A percentile compares a stretch with the other conserved stretches of the same genome.
phyloP scores from a whole-genome alignment of 2,888 invertebrate species.

The Drosophila quinaria region DNA sequence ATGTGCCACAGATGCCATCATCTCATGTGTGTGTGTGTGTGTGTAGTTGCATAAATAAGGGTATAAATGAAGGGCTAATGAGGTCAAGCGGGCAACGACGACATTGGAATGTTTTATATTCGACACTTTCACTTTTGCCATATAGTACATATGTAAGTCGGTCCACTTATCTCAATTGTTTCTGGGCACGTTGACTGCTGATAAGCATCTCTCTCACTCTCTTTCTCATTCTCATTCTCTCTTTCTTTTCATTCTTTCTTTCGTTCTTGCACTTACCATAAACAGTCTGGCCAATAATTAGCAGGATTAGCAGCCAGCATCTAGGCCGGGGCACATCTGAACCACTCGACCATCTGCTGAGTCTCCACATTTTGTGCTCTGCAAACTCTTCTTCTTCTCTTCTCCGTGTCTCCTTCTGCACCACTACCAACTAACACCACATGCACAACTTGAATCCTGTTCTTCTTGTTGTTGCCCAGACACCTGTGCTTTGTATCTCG shows the following conservation, averaged over 20 bases:
- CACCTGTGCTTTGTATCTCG: slow-evolving; percentile 2
- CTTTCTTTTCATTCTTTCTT: background rate
- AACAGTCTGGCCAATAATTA: slow-evolving; percentile 76
- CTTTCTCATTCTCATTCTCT: slow-evolving; percentile 15
- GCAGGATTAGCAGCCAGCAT: slow-evolving; percentile 70
- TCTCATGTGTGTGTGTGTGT: slow-evolving; percentile 22
- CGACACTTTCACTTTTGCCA: slow-evolving; percentile 52
- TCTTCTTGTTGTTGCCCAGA: slow-evolving; percentile 12
- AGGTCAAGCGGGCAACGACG: slow-evolving; percentile 63
- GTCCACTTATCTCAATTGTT: slow-evolving; percentile 64
- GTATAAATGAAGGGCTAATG: slow-evolving; percentile 70
- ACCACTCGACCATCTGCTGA: slow-evolving; percentile 40
- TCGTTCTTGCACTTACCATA: slow-evolving; percentile 67
- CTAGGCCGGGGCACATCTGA: slow-evolving; percentile 32
- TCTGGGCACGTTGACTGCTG: slow-evolving; percentile 29
- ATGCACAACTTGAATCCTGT: background rate
- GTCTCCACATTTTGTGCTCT: slow-evolving; percentile 44
- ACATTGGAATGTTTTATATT: slow-evolving; percentile 44
- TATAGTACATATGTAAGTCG: slow-evolving; percentile 28
- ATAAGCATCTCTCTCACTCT: slow-evolving; percentile 31
- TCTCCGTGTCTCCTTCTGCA: slow-evolving; percentile 3
- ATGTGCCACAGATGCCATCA: slow-evolving; percentile 52
- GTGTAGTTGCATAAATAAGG: slow-evolving; percentile 67
- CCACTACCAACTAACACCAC: background rate
- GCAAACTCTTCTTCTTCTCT: slow-evolving; percentile 7